These are phyloP conservation scores for Ascaphus truei DNA, from an alignment of 2,113 vertebrate genomes.

Conservation along the genomic window DNA sequence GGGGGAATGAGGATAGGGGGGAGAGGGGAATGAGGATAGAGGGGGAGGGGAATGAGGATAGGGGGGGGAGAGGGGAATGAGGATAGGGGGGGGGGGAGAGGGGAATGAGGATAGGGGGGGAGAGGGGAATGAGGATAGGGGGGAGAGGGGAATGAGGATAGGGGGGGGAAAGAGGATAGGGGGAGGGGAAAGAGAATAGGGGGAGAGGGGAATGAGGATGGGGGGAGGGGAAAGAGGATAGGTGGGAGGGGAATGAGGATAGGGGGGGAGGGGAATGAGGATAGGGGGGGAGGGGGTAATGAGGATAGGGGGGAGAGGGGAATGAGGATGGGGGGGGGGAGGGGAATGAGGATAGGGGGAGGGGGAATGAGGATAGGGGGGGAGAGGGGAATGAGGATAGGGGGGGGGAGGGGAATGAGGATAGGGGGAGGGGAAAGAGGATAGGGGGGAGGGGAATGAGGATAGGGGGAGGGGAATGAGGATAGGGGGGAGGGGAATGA, in stretches of 20 bases:
- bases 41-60: neutral
- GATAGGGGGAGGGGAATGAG: neutral
- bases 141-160: neutral
- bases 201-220: no score
- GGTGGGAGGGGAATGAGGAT: neutral
- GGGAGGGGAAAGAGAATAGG: neutral
- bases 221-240: no score
- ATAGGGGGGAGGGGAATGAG: neutral
- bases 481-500: neutral
- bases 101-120: neutral
- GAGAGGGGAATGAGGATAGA: neutral
- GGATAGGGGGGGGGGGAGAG: no score
- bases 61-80: no score
- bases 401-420: neutral
- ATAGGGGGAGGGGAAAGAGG: neutral
- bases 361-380: neutral
- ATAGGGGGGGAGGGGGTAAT: no score
- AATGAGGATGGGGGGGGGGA: no score
- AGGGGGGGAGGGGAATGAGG: no score
- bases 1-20: neutral
- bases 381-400: no score
- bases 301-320: neutral
- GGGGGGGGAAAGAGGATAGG: neutral
- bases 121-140: neutral
- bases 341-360: no score